These are phyloP conservation scores for Bathybates hornii DNA, from an alignment of 2,113 vertebrate species.

Conservation along the genomic window DNA sequence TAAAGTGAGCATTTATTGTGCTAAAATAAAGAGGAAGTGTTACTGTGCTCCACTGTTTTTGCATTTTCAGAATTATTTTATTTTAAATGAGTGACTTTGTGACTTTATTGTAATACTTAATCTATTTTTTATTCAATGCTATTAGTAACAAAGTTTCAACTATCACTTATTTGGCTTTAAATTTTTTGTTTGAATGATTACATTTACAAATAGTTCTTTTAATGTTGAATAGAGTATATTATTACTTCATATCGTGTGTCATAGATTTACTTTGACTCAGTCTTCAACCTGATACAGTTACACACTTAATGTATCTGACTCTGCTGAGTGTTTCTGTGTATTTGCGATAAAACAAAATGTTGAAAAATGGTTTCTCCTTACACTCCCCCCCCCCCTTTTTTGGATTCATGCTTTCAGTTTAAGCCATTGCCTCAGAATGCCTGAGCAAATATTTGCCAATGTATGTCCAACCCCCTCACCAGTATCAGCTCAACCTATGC, in stretches of 20 bases:
- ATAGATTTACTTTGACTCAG: not conserved
- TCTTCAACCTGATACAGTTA: not conserved
- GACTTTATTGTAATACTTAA: not conserved
- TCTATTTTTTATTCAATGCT: not conserved
- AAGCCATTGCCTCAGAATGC: not conserved
- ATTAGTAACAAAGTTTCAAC: not conserved
- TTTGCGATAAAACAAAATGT: not conserved
- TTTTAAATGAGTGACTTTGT: not conserved
- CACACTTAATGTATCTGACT: not conserved
- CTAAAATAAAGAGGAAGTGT: not conserved
- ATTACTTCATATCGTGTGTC: not conserved
- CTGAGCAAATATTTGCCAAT: not conserved
- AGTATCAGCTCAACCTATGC: not conserved
- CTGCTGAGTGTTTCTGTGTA: not conserved
- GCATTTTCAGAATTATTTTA: not conserved
- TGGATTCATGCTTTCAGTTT: not conserved
- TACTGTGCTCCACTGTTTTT: not conserved
- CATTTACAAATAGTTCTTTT: not conserved
- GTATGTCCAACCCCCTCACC: not conserved
- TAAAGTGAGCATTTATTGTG: not conserved
- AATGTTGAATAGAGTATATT: not conserved
- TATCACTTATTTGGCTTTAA: not conserved
- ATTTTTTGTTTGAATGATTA: not conserved
- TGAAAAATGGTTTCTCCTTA: not conserved
- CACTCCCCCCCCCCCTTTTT: not conserved